phyloP scores from a whole-genome alignment of 2,113 vertebrate genomes.

The Telmatochromis sp. region DNA sequence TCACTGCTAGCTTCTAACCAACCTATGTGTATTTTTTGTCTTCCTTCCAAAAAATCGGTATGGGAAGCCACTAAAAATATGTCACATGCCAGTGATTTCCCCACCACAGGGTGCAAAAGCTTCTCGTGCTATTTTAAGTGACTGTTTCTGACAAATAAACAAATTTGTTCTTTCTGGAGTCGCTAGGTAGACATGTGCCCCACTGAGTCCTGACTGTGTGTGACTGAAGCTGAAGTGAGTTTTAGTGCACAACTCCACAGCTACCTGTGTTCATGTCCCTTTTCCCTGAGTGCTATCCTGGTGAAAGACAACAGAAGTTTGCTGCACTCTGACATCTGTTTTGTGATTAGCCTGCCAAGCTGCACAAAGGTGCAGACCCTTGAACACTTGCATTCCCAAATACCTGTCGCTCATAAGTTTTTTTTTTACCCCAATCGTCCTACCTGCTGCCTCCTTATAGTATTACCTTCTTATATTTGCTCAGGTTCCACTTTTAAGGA shows the following conservation, averaged over 20 bases:
- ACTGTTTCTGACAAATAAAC: neutral
- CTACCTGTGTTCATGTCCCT: neutral
- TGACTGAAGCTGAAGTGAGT: neutral
- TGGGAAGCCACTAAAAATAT: neutral
- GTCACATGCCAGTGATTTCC: neutral
- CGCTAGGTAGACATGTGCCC: neutral
- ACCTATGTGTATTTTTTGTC: neutral
- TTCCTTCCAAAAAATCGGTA: neutral
- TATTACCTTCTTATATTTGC: neutral
- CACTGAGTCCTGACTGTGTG: neutral
- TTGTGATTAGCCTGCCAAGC: constrained; percentile 20
- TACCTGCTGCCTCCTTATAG: neutral
- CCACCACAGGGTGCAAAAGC: neutral
- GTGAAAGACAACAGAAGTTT: constrained; percentile 8
- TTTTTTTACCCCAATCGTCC: neutral
- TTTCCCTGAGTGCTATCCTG: neutral
- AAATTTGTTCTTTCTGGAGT: neutral
- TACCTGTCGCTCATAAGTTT: neutral
- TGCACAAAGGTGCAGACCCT: neutral
- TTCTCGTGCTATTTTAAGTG: neutral
- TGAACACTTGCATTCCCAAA: constrained; percentile 34
- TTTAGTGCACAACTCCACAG: neutral
- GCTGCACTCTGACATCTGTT: constrained; percentile 2
- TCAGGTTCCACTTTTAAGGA: neutral
- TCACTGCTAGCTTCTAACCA: neutral